Evolutionary conservation across 1,140 invertebrate species (phyloP).

Genomic region (Drosophila lini): DNA sequence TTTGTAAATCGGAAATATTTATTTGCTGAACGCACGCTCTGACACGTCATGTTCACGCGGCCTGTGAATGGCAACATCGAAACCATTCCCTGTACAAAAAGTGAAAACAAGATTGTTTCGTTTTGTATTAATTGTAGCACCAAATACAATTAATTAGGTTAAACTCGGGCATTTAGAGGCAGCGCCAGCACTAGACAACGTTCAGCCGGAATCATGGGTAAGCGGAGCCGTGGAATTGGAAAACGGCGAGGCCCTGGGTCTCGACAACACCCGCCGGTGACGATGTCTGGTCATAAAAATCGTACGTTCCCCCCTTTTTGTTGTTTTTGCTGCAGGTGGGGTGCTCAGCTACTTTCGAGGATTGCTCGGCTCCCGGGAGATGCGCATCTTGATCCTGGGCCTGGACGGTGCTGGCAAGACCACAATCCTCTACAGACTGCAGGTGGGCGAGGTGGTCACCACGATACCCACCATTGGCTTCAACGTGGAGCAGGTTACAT

Average conservation of each 20-base stretch:
- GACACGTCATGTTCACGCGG: slow-evolving; percentile 75
- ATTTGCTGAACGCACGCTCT: slow-evolving; percentile 56
- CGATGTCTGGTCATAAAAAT: slow-evolving; percentile 60
- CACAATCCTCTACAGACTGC: slow-evolving; percentile 98
- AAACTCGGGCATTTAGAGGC: slow-evolving; percentile 75
- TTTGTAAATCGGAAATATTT: not conserved
- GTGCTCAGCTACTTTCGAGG: slow-evolving; percentile 97
- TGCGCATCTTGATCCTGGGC: slow-evolving; percentile 98
- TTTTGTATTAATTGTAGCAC: slow-evolving; percentile 53
- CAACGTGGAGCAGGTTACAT: slow-evolving; percentile 98
- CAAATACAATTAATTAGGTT: slow-evolving; percentile 69
- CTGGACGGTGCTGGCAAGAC: slow-evolving; percentile 99
- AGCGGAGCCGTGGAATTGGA: slow-evolving; percentile 2
- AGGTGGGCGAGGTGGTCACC: slow-evolving; percentile 99
- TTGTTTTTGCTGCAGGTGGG: slow-evolving; percentile 89
- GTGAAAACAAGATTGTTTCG: slow-evolving; percentile 73
- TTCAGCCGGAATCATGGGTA: slow-evolving; percentile 70
- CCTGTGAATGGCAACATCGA: slow-evolving; percentile 55
- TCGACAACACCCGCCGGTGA: slow-evolving; percentile 28
- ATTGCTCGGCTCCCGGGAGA: slow-evolving; percentile 96
- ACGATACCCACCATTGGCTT: slow-evolving; percentile 98
- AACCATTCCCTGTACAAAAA: slow-evolving; percentile 60
- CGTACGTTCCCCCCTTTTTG: slow-evolving; percentile 38
- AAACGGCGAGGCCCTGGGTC: not conserved
- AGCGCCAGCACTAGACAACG: slow-evolving; percentile 50